Conservation (phyloP, 1,140 invertebrate species). For the Agraylea sexmaculata region DNA sequence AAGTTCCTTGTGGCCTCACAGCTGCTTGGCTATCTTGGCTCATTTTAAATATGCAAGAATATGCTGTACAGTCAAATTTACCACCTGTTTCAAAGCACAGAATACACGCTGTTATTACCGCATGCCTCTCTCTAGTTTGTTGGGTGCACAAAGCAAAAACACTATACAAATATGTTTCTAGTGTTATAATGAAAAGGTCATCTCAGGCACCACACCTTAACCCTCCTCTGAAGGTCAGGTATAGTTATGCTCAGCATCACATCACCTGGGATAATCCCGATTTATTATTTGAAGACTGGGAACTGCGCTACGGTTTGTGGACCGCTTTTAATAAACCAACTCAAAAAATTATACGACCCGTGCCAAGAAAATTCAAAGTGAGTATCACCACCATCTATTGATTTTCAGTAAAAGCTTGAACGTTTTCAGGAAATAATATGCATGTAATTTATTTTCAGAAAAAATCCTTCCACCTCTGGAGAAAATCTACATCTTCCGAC, state of each 20-base stretch:
- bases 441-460: too few species aligned
- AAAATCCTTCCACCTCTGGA: too few species aligned
- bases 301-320: constrained; percentile 47
- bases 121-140: constrained; percentile 45
- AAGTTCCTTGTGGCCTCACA: constrained; percentile 46
- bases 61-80: constrained; percentile 27
- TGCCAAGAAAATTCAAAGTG: too few species aligned
- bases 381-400: too few species aligned
- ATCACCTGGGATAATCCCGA: constrained; percentile 47
- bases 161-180: constrained; percentile 43
- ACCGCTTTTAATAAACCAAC: constrained; percentile 36
- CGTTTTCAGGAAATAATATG: too few species aligned
- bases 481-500: too few species aligned
- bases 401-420: too few species aligned
- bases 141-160: constrained; percentile 44
- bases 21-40: constrained; percentile 42
- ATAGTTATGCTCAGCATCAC: constrained; percentile 42
- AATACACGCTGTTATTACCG: constrained; percentile 43
- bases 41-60: constrained; percentile 43
- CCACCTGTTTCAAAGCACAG: constrained; percentile 30
- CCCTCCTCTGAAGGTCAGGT: constrained; percentile 41
- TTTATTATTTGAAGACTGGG: constrained; percentile 50
- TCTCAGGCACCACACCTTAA: constrained; percentile 48
- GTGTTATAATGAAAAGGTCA: constrained; percentile 39
- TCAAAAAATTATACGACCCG: too few species aligned